These are phyloP conservation scores for Bathynomus jamesi DNA, from an alignment of 1,140 invertebrate species.

Conservation along the genomic window DNA sequence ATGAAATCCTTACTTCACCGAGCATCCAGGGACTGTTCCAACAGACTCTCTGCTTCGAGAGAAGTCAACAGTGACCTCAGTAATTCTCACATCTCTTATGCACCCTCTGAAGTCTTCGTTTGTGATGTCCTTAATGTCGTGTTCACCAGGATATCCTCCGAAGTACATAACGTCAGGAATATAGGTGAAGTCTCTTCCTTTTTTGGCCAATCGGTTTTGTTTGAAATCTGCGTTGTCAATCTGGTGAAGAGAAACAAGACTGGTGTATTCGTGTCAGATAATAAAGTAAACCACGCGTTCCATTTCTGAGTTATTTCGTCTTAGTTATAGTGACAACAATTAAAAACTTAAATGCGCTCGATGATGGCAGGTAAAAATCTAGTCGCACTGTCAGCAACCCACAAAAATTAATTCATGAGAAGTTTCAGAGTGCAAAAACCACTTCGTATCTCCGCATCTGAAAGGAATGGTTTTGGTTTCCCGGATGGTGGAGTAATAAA, in stretches of 20 bases:
- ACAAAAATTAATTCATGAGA: too few relatives aligned
- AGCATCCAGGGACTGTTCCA: conserved; percentile 76
- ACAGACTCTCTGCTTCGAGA: conserved; percentile 65
- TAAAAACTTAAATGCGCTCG: too few relatives aligned
- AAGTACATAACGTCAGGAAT: conserved; percentile 59
- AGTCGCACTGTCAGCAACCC: too few relatives aligned
- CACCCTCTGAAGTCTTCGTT: conserved; percentile 84
- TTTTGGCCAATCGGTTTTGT: conserved; percentile 43
- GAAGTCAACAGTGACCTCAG: conserved; percentile 64
- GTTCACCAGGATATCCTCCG: conserved; percentile 71
- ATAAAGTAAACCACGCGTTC: too few relatives aligned
- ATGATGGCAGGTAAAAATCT: too few relatives aligned
- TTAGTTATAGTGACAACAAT: too few relatives aligned
- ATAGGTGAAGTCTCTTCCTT: conserved; percentile 39
- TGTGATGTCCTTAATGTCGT: conserved; percentile 56
- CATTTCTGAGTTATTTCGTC: too few relatives aligned
- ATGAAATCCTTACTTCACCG: conserved; percentile 44
- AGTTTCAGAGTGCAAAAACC: too few relatives aligned
- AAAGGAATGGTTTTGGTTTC: too few relatives aligned
- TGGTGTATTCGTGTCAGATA: too few relatives aligned
- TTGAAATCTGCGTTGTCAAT: conserved; percentile 40
- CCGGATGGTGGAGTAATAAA: too few relatives aligned
- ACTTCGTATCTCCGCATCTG: too few relatives aligned
- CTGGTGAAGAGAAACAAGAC: conserved; percentile 19
- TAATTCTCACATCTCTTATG: conserved; percentile 72